Conservation (phyloP, 2,797 vertebrate genomes). For the Megalops cyprinoides region DNA sequence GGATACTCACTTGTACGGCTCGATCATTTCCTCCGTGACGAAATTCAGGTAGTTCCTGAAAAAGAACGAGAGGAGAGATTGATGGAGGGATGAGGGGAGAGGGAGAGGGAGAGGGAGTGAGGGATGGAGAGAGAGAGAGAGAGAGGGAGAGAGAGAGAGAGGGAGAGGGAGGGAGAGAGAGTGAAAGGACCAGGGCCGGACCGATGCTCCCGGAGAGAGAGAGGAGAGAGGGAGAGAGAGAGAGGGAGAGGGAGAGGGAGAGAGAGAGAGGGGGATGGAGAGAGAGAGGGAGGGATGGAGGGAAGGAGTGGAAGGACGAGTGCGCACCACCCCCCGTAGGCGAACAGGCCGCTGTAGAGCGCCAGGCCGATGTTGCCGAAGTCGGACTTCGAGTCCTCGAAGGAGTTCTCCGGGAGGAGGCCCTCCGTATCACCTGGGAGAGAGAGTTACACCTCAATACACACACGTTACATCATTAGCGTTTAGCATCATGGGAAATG, state of each 20-base stretch:
- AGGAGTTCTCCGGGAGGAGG: constrained; percentile 82
- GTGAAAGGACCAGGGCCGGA: too few relatives aligned
- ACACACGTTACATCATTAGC: not conserved
- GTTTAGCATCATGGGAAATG: too few relatives aligned
- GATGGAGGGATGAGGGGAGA: constrained; percentile 13
- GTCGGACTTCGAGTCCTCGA: constrained; percentile 79
- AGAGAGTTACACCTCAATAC: too few relatives aligned
- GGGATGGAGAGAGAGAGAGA: not conserved
- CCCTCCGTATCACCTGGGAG: constrained; percentile 70
- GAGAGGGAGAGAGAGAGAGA: not conserved
- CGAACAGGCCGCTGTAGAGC: constrained; percentile 94
- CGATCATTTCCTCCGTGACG: constrained; percentile 98
- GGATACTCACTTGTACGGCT: constrained; percentile 89
- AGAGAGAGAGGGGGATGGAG: not conserved
- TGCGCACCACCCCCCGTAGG: constrained; percentile 69
- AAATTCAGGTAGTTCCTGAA: constrained; percentile 98
- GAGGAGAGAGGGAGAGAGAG: not conserved
- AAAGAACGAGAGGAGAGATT: constrained; percentile 18
- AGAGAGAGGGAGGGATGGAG: not conserved
- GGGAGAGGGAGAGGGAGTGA: not conserved
- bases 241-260: not conserved
- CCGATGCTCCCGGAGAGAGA: too few relatives aligned
- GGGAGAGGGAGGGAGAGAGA: too few relatives aligned
- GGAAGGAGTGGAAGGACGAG: too few relatives aligned
- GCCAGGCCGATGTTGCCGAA: constrained; percentile 93